Evolutionary conservation across 2,888 invertebrate genomes (phyloP).

Genomic region (Drosophila anomelani): DNA sequence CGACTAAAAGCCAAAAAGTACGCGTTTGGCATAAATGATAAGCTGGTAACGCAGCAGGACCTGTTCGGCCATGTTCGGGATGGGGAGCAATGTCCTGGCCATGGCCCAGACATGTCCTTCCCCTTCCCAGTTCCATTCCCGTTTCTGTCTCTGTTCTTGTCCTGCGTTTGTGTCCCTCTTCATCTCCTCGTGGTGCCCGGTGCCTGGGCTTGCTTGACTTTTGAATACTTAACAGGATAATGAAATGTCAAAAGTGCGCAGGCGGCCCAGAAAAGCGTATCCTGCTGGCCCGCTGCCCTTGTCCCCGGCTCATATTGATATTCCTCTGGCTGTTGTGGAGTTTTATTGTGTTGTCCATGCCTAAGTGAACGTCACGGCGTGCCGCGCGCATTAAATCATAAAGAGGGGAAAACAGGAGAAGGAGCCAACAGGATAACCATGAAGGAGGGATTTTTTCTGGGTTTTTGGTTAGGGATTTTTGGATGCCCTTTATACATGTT

Average conservation of each 20-base stretch:
- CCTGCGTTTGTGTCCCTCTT: constrained; percentile 41
- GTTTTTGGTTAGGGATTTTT: neutral
- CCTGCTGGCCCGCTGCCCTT: constrained; percentile 30
- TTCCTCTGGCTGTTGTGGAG: constrained; percentile 49
- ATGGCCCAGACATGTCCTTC: constrained; percentile 55
- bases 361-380: constrained; percentile 78
- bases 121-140: constrained; percentile 9
- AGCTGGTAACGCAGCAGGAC: constrained; percentile 66
- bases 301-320: constrained; percentile 29
- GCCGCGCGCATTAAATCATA: constrained; percentile 79
- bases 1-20: constrained; percentile 73
- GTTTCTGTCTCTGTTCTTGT: constrained; percentile 15
- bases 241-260: constrained; percentile 81
- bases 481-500: constrained; percentile 6
- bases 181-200: constrained; percentile 2
- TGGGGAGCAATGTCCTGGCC: constrained; percentile 29
- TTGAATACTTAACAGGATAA: constrained; percentile 82
- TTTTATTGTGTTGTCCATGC: constrained; percentile 71
- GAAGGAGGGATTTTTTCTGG: constrained; percentile 1
- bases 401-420: constrained; percentile 47
- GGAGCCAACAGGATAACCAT: constrained; percentile 9
- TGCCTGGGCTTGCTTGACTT: constrained; percentile 72
- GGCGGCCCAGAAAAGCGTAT: constrained; percentile 62
- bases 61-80: constrained; percentile 2
- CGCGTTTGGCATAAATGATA: constrained; percentile 79